Percentiles rank a stretch among this genome's conserved stretches.
Evolutionary conservation across 2,888 invertebrate genomes (phyloP).

Genomic region (Koerneria pararmatus): DNA sequence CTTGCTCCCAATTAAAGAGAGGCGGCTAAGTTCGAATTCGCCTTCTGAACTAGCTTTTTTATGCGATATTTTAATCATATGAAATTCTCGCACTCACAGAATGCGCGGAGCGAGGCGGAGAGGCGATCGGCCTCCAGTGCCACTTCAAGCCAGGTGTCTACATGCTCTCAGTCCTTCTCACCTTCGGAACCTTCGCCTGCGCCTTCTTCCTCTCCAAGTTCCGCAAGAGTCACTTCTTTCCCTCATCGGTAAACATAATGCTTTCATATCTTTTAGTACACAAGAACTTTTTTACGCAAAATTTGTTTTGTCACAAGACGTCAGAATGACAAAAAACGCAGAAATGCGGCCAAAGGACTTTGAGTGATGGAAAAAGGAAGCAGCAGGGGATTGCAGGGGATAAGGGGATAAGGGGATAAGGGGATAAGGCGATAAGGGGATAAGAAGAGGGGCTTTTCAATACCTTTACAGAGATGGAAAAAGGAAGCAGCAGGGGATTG

Average conservation of each 20-base stretch:
- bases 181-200: conserved; percentile 60
- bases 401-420: too few species aligned
- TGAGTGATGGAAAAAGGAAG: conserved; percentile 4
- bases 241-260: conserved; percentile 42
- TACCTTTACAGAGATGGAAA: too few species aligned
- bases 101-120: conserved; percentile 36
- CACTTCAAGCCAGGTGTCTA: conserved; percentile 59
- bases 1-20: too few species aligned
- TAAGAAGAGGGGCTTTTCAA: too few species aligned
- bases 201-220: conserved; percentile 57
- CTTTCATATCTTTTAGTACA: too few species aligned
- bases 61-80: too few species aligned
- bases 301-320: not conserved
- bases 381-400: too few species aligned
- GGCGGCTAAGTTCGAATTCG: too few species aligned
- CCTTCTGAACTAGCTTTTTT: too few species aligned
- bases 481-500: too few species aligned
- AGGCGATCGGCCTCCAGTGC: conserved; percentile 36
- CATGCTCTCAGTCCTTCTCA: conserved; percentile 60
- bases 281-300: conserved; percentile 14
- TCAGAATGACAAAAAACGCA: conserved; percentile 11
- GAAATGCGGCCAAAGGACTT: too few species aligned
- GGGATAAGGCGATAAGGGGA: too few species aligned
- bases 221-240: conserved; percentile 56
- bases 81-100: conserved; percentile 26